Conservation (phyloP, 2,888 invertebrate species). For the Anoplius nigerrimus region DNA sequence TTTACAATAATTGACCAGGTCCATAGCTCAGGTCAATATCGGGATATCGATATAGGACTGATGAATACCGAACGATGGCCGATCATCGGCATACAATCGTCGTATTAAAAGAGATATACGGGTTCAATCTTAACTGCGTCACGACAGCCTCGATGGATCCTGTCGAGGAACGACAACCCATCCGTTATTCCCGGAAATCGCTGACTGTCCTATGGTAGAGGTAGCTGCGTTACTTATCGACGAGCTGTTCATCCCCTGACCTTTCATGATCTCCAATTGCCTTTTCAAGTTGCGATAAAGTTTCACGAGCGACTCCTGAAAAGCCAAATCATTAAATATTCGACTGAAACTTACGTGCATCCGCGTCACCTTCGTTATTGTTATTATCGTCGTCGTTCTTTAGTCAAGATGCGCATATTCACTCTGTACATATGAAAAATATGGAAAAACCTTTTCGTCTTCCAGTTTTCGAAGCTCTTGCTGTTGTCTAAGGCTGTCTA, state of each 20-base stretch:
- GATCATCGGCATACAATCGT: no score
- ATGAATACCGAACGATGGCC: no score
- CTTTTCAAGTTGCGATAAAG: conserved; percentile 81
- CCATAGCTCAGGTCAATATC: no score
- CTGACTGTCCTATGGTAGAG: conserved; percentile 43
- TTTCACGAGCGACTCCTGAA: conserved; percentile 82
- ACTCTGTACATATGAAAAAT: neutral
- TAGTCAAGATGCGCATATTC: neutral
- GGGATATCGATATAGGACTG: no score
- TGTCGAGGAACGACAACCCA: conserved; percentile 76
- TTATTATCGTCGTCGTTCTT: neutral
- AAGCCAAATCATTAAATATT: conserved; percentile 31
- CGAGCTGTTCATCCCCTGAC: conserved; percentile 67
- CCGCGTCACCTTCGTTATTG: neutral
- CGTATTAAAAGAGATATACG: neutral
- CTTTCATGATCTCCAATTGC: conserved; percentile 78
- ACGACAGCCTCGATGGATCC: conserved; percentile 64
- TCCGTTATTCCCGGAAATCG: conserved; percentile 73
- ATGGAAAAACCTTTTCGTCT: conserved; percentile 80
- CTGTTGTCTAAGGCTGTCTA: conserved; percentile 77
- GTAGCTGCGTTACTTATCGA: conserved; percentile 19
- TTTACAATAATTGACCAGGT: no score
- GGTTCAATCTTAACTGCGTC: conserved; percentile 36
- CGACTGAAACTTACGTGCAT: neutral
- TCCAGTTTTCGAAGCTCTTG: conserved; percentile 82